phyloP scores from a whole-genome alignment of 2,113 vertebrate species.

The Xiphias gladius region DNA sequence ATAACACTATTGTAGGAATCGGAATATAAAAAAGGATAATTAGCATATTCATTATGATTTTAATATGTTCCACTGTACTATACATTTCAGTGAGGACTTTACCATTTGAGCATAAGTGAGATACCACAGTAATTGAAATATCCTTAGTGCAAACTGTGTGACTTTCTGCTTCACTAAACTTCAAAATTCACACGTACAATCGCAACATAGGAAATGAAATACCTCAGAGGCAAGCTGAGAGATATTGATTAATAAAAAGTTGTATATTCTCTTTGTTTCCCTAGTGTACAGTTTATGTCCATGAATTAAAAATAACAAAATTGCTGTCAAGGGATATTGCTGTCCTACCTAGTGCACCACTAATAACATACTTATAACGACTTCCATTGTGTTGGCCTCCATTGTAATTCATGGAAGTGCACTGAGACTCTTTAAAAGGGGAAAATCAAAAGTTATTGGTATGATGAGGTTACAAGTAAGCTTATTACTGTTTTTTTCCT shows the following conservation, averaged over 20 bases:
- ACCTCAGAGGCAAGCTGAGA: slow-evolving; percentile 24
- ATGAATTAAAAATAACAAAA: slow-evolving; percentile 8
- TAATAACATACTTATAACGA: not conserved
- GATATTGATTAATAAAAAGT: slow-evolving; percentile 34
- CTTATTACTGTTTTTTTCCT: not conserved
- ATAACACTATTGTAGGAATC: slow-evolving; percentile 54
- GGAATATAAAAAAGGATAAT: slow-evolving; percentile 66
- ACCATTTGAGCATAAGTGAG: slow-evolving; percentile 39
- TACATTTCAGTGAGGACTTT: slow-evolving; percentile 51
- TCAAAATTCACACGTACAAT: slow-evolving; percentile 29
- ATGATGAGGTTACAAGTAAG: not conserved
- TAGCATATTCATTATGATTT: slow-evolving; percentile 73
- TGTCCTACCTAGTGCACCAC: not conserved
- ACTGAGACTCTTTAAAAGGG: not conserved
- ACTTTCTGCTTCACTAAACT: slow-evolving; percentile 25
- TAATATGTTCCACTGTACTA: slow-evolving; percentile 64
- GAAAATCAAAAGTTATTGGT: not conserved
- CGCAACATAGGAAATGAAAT: slow-evolving; percentile 29
- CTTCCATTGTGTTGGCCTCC: not conserved
- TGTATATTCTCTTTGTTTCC: not conserved
- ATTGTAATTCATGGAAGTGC: not conserved
- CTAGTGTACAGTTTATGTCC: not conserved
- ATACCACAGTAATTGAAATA: slow-evolving; percentile 65
- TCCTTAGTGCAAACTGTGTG: slow-evolving; percentile 44
- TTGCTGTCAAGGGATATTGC: not conserved